phyloP scores from a whole-genome alignment of 2,888 invertebrate species.

The Parnassius orleans region DNA sequence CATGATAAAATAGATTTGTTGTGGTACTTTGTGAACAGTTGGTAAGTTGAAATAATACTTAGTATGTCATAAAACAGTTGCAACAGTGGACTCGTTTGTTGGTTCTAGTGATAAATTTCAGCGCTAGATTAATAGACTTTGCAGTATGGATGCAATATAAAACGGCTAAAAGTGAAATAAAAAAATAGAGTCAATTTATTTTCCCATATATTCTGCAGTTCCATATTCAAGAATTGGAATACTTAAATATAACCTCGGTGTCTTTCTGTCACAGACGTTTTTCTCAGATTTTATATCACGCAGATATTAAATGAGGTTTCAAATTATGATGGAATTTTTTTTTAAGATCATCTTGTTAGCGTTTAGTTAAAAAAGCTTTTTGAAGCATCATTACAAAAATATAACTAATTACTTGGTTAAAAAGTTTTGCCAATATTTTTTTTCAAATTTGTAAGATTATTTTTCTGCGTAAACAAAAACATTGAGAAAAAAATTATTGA shows the following conservation, averaged over 20 bases:
- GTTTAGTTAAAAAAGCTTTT: no score
- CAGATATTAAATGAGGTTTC: no score
- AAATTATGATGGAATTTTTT: no score
- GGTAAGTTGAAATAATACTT: slow-evolving; percentile 43
- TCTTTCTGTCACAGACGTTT: no score
- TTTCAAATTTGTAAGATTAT: background rate
- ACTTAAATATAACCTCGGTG: no score
- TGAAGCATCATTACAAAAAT: no score
- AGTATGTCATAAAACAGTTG: slow-evolving; percentile 50
- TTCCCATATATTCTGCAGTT: slow-evolving; percentile 30
- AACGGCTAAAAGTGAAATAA: slow-evolving; percentile 34
- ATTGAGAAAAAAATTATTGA: slow-evolving; percentile 39
- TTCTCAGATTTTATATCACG: no score
- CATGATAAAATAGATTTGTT: slow-evolving; percentile 43
- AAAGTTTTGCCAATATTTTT: background rate
- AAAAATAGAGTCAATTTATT: background rate
- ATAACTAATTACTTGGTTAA: no score
- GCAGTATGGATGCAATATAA: slow-evolving; percentile 52
- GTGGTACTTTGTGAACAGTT: slow-evolving; percentile 6
- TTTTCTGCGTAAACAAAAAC: background rate
- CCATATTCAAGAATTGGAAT: no score
- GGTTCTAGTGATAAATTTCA: slow-evolving; percentile 47
- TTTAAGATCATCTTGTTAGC: no score
- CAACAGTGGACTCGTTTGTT: slow-evolving; percentile 60
- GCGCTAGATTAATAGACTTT: slow-evolving; percentile 44